These are phyloP conservation scores for Buphagus erythrorhynchus DNA, from an alignment of 2,797 vertebrate genomes.

Conservation along the genomic window DNA sequence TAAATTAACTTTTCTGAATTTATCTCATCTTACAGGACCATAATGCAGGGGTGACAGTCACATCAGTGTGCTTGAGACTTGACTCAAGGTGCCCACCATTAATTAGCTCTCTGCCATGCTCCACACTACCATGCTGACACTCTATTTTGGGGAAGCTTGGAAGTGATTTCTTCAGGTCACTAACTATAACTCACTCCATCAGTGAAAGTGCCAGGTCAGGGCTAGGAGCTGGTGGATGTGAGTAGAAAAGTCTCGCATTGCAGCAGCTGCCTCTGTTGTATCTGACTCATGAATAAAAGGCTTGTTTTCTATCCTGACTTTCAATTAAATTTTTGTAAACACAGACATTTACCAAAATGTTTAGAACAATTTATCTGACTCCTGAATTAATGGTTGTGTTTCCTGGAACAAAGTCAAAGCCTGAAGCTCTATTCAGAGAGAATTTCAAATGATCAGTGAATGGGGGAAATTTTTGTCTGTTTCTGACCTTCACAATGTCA, in stretches of 20 bases:
- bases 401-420: conserved; percentile 20
- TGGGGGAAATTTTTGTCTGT: conserved; percentile 17
- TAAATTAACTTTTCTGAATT: neutral
- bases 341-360: conserved; percentile 15
- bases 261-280: conserved; percentile 12
- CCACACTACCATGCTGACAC: fast-evolving
- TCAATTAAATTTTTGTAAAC: conserved; percentile 43
- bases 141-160: neutral
- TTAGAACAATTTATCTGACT: conserved; percentile 26
- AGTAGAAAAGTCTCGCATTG: neutral
- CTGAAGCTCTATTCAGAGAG: conserved; percentile 18
- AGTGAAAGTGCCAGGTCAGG: neutral
- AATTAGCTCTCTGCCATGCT: neutral
- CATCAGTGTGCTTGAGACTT: neutral
- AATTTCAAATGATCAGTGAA: neutral
- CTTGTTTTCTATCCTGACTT: neutral
- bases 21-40: conserved; percentile 16
- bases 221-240: neutral
- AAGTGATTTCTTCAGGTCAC: neutral
- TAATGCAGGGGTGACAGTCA: neutral
- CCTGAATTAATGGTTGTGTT: conserved; percentile 29
- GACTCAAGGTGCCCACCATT: neutral
- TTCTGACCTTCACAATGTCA: conserved; percentile 17
- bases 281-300: neutral
- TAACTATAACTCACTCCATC: neutral